These are phyloP conservation scores for Agrotis clavis DNA, from an alignment of 2,888 invertebrate species.

Conservation along the genomic window DNA sequence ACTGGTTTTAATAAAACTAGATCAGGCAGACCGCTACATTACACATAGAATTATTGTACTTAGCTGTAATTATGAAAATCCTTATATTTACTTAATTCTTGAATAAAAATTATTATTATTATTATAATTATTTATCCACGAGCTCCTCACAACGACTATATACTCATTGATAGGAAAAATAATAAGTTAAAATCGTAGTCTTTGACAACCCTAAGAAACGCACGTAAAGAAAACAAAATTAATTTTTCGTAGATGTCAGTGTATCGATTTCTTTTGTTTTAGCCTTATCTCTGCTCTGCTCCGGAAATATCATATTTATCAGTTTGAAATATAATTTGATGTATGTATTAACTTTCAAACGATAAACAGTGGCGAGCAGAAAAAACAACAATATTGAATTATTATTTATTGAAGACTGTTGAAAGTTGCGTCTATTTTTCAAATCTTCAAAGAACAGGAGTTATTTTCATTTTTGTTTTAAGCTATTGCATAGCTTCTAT, in stretches of 20 bases:
- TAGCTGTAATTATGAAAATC: too few species aligned
- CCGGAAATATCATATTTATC: slow-evolving; percentile 59
- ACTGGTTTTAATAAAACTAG: too few species aligned
- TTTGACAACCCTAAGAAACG: slow-evolving; percentile 42
- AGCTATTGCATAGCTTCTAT: too few species aligned
- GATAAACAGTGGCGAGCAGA: background rate
- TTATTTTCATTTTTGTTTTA: too few species aligned
- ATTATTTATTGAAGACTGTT: background rate
- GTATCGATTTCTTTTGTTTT: slow-evolving; percentile 56
- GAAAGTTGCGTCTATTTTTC: too few species aligned
- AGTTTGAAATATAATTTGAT: slow-evolving; percentile 24
- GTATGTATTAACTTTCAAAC: slow-evolving; percentile 41
- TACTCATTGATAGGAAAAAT: background rate
- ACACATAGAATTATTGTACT: too few species aligned
- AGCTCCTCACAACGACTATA: background rate
- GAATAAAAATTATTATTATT: too few species aligned
- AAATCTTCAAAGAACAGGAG: too few species aligned
- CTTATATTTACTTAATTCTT: too few species aligned
- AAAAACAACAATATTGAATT: too few species aligned
- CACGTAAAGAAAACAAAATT: slow-evolving; percentile 42
- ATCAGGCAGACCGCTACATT: too few species aligned
- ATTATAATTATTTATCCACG: too few species aligned
- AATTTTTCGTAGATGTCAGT: slow-evolving; percentile 49
- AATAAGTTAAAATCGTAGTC: background rate
- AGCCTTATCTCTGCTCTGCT: slow-evolving; percentile 52